phyloP scores from a whole-genome alignment of 2,888 invertebrate species.

The Nysson spinosus region DNA sequence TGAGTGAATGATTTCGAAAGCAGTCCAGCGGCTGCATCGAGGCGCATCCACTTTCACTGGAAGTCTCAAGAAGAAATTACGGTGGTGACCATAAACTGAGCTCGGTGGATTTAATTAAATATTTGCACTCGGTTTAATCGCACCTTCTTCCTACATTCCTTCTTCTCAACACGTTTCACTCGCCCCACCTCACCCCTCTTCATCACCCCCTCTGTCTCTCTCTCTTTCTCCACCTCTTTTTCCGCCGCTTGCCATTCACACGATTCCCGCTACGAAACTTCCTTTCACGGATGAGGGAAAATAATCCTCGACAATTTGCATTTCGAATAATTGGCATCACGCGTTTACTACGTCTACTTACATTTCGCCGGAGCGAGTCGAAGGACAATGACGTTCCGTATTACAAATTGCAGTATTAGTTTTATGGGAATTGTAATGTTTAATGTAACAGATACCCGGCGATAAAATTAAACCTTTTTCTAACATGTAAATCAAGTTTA shows the following conservation, averaged over 20 bases:
- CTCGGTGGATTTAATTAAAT: constrained; percentile 62
- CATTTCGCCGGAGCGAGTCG: neutral
- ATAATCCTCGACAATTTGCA: constrained; percentile 52
- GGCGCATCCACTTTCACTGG: constrained; percentile 52
- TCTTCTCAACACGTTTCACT: too few relatives aligned
- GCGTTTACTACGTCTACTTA: constrained; percentile 31
- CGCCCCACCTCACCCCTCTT: constrained; percentile 1
- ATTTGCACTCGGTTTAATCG: constrained; percentile 64
- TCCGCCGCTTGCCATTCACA: constrained; percentile 14
- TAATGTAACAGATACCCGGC: too few relatives aligned
- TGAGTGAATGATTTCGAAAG: constrained; percentile 37
- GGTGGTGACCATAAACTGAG: constrained; percentile 32
- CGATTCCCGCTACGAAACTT: constrained; percentile 9
- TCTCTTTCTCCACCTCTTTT: neutral
- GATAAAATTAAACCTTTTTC: too few relatives aligned
- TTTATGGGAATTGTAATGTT: too few relatives aligned
- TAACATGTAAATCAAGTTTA: too few relatives aligned
- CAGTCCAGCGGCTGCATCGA: constrained; percentile 23
- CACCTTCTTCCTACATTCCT: constrained; percentile 16
- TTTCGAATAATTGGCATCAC: constrained; percentile 44
- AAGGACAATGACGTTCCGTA: neutral
- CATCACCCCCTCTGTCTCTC: neutral
- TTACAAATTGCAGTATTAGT: too few relatives aligned
- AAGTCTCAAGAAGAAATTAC: constrained; percentile 50
- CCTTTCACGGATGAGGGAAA: constrained; percentile 30